These are phyloP conservation scores for Lindbergichthys nudifrons DNA, from an alignment of 2,797 vertebrate species.

Conservation along the genomic window DNA sequence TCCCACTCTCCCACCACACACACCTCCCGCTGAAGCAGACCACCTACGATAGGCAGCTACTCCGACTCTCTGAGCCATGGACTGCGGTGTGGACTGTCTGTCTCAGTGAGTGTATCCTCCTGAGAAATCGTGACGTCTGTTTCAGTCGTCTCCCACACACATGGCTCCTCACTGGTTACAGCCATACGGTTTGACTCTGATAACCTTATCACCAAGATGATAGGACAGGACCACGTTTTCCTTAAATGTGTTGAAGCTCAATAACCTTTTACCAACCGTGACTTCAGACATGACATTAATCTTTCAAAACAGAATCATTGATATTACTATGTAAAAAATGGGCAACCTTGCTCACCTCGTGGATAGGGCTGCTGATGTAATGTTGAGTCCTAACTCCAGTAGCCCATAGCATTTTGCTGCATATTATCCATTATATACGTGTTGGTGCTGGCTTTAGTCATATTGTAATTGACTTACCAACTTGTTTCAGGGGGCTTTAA, in stretches of 20 bases:
- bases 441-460: background rate
- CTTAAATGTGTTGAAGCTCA: slow-evolving; percentile 49
- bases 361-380: too few relatives aligned
- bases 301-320: slow-evolving; percentile 8
- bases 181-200: slow-evolving; percentile 66
- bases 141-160: slow-evolving; percentile 61
- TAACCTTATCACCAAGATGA: slow-evolving; percentile 73
- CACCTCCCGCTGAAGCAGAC: slow-evolving; percentile 72
- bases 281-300: slow-evolving; percentile 27
- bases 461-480: background rate
- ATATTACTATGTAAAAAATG: background rate
- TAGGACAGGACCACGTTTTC: slow-evolving; percentile 44
- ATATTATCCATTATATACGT: background rate
- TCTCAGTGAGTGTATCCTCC: slow-evolving; percentile 53
- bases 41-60: slow-evolving; percentile 71
- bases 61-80: slow-evolving; percentile 44
- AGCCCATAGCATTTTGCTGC: too few relatives aligned
- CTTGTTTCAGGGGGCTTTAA: background rate
- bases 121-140: slow-evolving; percentile 70
- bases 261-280: slow-evolving; percentile 57
- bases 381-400: too few relatives aligned
- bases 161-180: slow-evolving; percentile 52
- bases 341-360: too few relatives aligned
- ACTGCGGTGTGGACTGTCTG: slow-evolving; percentile 60
- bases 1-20: slow-evolving; percentile 68